phyloP scores from a whole-genome alignment of 1,140 invertebrate species.

The Maniola jurtina region DNA sequence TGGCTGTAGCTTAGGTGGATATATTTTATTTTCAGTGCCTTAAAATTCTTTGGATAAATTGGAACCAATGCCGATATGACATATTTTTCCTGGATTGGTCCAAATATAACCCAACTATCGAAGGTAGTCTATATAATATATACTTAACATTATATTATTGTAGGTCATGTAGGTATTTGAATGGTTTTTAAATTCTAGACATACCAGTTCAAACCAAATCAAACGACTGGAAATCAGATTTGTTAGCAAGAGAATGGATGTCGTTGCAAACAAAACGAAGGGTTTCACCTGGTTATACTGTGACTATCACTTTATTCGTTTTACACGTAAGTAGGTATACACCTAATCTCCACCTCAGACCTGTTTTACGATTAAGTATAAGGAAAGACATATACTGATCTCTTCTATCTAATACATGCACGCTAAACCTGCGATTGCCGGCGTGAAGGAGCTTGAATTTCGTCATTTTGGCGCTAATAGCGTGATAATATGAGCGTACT shows the following conservation, averaged over 20 bases:
- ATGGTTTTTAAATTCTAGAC: neutral
- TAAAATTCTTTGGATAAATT: slow-evolving; percentile 56
- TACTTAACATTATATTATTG: too few relatives aligned
- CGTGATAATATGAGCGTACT: too few relatives aligned
- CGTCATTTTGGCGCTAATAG: too few relatives aligned
- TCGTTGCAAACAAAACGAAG: slow-evolving; percentile 48
- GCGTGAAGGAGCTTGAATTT: too few relatives aligned
- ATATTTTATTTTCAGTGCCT: slow-evolving; percentile 45
- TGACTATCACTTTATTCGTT: slow-evolving; percentile 42
- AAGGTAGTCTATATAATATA: slow-evolving; percentile 41
- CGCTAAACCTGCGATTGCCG: too few relatives aligned
- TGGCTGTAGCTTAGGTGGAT: too few relatives aligned
- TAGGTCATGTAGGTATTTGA: too few relatives aligned
- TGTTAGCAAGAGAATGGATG: slow-evolving; percentile 53
- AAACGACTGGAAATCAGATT: slow-evolving; percentile 40
- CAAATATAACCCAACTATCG: slow-evolving; percentile 47
- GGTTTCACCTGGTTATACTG: slow-evolving; percentile 43
- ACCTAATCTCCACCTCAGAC: too few relatives aligned
- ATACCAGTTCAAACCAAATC: slow-evolving; percentile 19
- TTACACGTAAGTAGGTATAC: slow-evolving; percentile 50
- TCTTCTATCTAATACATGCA: too few relatives aligned
- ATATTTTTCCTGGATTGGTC: slow-evolving; percentile 66
- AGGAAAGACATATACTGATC: too few relatives aligned
- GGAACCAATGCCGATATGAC: slow-evolving; percentile 51
- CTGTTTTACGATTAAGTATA: too few relatives aligned